Base-by-base conservation (phyloP, 2,888 invertebrate genomes). In the Troides aeacus region DNA sequence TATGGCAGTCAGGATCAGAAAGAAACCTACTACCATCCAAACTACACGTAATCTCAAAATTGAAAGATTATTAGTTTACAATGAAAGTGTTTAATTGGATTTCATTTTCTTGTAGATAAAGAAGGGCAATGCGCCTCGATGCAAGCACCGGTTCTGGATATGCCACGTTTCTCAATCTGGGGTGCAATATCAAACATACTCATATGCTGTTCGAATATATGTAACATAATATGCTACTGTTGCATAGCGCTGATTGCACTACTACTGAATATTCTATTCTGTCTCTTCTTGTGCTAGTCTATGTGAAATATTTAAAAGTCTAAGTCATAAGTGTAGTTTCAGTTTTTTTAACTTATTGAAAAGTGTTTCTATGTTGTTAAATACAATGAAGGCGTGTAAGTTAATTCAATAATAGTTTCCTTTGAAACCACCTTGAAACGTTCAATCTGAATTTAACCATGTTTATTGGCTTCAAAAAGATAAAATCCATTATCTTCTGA, bases 171-270 rank as follows among this genome's bases (percentile, higher is more conserved):
- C n/a, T 18, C 57, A 0, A 0, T 57, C 10, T 57, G 57, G n/a
- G 21, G 57, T 57, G 57, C 21, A 57, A 21, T 57, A 57, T n/a
- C 57, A 8, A n/a, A 57, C 21, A 57, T 57, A 18, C 23, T 59
- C 30, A 21, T 30, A 15, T 59, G 59, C 21, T 59, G 36, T 62
- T 36, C 62, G 7, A 62, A 42, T 62, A 42, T 39, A 24, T 21
- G 36, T 5, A 63, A 50, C 24, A 53, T 30, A 8, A 6, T 63
- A 2, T 63, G 63, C 30, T 63, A 63, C 56, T 63, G 24, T 24
- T 63, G 63, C 50, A 2, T 63, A 21, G 57, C 57, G 7, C 18
- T 57, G 57, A 57, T 57, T 8, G 57, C 57, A 10, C 57, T 57
- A 1, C n/a, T 57, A 2, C 3, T 57, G 21, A 57, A 57, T 18